Percentiles rank a stretch among this genome's conserved stretches.
These are phyloP conservation scores for Cirrhinus molitorella DNA, from an alignment of 2,797 vertebrate species.

Conservation along the genomic window DNA sequence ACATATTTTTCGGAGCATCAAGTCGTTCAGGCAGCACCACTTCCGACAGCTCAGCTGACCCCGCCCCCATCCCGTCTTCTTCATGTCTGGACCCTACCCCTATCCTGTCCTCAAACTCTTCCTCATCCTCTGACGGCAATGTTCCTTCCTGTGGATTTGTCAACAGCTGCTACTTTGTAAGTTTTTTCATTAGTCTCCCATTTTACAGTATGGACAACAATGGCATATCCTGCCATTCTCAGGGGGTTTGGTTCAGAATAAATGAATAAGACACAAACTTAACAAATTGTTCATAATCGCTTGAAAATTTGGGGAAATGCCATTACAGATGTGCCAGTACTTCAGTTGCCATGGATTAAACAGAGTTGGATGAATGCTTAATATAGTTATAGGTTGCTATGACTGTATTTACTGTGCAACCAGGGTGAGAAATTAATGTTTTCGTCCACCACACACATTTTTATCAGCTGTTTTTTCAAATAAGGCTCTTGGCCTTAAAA, in stretches of 20 bases:
- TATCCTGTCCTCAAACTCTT: conserved; percentile 75
- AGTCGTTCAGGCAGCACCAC: conserved; percentile 78
- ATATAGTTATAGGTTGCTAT: conserved; percentile 14
- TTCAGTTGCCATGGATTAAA: background rate
- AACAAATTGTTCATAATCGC: background rate
- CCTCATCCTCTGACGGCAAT: conserved; percentile 66
- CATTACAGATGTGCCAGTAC: background rate
- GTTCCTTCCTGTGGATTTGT: conserved; percentile 82
- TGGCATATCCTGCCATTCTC: conserved; percentile 26
- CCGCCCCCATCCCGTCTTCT: conserved; percentile 65
- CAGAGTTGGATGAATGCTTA: background rate
- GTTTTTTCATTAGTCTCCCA: conserved; percentile 51
- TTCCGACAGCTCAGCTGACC: conserved; percentile 79
- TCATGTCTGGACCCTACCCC: conserved; percentile 69
- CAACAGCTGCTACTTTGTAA: conserved; percentile 85
- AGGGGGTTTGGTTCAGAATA: background rate
- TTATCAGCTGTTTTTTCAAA: no score
- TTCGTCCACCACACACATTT: background rate
- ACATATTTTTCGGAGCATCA: conserved; percentile 77
- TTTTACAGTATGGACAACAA: conserved; percentile 1
- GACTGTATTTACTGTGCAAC: background rate
- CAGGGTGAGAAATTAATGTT: background rate
- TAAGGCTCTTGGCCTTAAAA: background rate
- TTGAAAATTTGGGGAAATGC: background rate
- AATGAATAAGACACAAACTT: conserved; percentile 1